Evolutionary conservation across 2,113 vertebrate genomes (phyloP).

Genomic region (Atractosteus spatula): DNA sequence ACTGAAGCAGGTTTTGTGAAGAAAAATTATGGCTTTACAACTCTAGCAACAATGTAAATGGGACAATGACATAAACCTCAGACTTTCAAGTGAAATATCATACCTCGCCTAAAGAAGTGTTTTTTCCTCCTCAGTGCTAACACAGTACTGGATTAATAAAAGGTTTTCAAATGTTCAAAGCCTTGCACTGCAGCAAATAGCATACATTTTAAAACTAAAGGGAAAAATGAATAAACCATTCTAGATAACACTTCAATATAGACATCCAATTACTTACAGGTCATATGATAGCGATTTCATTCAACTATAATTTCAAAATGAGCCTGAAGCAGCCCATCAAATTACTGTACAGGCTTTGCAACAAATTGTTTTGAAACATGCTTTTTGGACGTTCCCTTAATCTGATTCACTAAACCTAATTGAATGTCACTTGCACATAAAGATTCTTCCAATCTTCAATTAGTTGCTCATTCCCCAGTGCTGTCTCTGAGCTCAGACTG

Average conservation of each 20-base stretch:
- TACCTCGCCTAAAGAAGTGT: background rate
- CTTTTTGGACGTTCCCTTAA: constrained; percentile 58
- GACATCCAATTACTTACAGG: constrained; percentile 68
- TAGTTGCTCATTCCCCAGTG: constrained; percentile 55
- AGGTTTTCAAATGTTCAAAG: background rate
- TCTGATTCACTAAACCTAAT: constrained; percentile 68
- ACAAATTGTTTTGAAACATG: constrained; percentile 61
- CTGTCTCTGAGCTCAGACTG: constrained; percentile 10
- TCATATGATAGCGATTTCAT: constrained; percentile 60
- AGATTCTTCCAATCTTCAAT: constrained; percentile 68
- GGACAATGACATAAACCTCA: too few relatives aligned
- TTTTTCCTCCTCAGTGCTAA: constrained; percentile 19
- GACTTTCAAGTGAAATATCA: too few relatives aligned
- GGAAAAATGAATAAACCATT: background rate
- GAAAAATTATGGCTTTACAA: too few relatives aligned
- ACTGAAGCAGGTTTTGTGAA: too few relatives aligned
- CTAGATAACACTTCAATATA: constrained; percentile 35
- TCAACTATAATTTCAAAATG: constrained; percentile 50
- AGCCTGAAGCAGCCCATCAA: constrained; percentile 60
- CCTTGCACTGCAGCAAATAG: background rate
- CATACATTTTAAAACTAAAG: background rate
- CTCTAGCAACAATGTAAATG: too few relatives aligned
- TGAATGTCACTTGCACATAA: constrained; percentile 76
- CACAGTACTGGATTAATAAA: background rate
- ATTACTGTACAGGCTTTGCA: constrained; percentile 45